A percentile compares a stretch with the other conserved stretches of the same genome.
Evolutionary conservation across 2,888 invertebrate species (phyloP).

Genomic region (Polydesmus complanatus): DNA sequence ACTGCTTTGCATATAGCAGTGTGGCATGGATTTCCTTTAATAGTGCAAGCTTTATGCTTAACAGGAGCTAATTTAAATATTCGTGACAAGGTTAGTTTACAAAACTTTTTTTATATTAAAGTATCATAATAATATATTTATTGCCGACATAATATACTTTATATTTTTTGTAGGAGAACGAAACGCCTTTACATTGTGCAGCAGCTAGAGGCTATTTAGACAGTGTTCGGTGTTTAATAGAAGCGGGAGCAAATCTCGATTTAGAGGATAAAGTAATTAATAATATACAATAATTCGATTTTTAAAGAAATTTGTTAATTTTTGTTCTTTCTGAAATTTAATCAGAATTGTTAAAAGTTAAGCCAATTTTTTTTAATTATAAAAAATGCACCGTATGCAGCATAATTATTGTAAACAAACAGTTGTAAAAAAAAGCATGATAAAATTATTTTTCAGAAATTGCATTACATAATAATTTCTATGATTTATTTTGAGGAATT

Average conservation of each 20-base stretch:
- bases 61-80: constrained; percentile 31
- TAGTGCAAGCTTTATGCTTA: constrained; percentile 32
- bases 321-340: no score
- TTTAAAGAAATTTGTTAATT: no score
- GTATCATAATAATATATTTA: constrained; percentile 2
- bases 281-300: neutral
- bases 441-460: no score
- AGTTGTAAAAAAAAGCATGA: neutral
- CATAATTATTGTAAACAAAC: no score
- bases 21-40: constrained; percentile 38
- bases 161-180: constrained; percentile 35
- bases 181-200: constrained; percentile 41
- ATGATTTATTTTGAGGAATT: no score
- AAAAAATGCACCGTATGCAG: neutral
- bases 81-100: constrained; percentile 30
- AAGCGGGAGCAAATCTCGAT: constrained; percentile 38
- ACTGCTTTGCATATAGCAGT: constrained; percentile 40
- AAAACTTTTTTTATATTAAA: no score
- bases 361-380: neutral
- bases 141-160: neutral
- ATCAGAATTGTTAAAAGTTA: no score
- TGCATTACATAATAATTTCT: no score
- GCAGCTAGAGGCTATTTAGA: constrained; percentile 39
- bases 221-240: constrained; percentile 38
- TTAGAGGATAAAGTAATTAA: constrained; percentile 35